These are phyloP conservation scores for Podarcis muralis DNA, from an alignment of 2,113 vertebrate genomes.

Conservation along the genomic window DNA sequence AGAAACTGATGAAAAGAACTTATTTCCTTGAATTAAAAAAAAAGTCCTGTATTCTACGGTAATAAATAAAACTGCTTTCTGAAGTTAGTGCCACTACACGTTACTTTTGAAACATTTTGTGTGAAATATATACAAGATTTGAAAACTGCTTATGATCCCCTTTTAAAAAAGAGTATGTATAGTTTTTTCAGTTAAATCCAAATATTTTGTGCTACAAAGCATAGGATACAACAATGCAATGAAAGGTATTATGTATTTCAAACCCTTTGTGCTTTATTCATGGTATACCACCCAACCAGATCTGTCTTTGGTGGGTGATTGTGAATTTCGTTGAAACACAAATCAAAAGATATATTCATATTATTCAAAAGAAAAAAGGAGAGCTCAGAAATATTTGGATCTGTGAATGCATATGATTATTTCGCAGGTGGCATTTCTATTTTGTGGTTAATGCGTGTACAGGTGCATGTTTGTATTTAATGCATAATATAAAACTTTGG, in stretches of 20 bases:
- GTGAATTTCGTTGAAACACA: neutral
- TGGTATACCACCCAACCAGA: neutral
- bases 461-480: neutral
- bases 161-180: neutral
- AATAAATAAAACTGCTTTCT: conserved; percentile 26
- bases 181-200: conserved; percentile 6
- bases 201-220: conserved; percentile 12
- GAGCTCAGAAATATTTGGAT: conserved; percentile 26
- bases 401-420: neutral
- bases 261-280: neutral
- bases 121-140: neutral
- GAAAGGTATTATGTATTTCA: neutral
- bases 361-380: neutral
- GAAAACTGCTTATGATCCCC: neutral
- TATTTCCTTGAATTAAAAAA: conserved; percentile 24
- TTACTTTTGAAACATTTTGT: conserved; percentile 27
- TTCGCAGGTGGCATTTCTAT: neutral
- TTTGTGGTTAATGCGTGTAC: neutral
- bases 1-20: conserved; percentile 8
- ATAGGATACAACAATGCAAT: neutral
- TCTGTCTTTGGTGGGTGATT: neutral
- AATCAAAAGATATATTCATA: neutral
- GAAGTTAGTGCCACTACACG: neutral
- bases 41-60: neutral
- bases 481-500: neutral